Base-by-base conservation (phyloP, 2,797 vertebrate species). In the Pteropus rufus region DNA sequence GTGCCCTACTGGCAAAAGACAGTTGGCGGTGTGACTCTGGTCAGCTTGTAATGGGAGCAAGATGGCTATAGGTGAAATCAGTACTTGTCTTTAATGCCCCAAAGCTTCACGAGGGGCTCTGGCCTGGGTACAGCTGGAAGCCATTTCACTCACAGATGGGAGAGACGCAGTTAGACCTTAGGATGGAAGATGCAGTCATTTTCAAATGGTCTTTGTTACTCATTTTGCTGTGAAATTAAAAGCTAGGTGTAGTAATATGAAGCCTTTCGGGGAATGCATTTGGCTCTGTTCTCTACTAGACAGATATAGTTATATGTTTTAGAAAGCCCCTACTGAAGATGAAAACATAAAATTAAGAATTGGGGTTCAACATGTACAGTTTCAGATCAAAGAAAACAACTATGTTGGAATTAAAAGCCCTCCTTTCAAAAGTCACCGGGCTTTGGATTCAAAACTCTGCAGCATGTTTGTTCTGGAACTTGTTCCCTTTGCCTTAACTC, bases 401-500 rank as follows among this genome's bases (percentile, higher is more conserved):
- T 19, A 3, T 21, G 8, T 41, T 62, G 54, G 72, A 36, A 3
- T 54, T 21, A 49, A 75, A 69, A 67, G n/a, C 41, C 52, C 29
- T 58, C 4, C 54, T 84, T 70, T 72, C 31, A 41, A 2, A 67
- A 70, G 77, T 65, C 64, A 7, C 11, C 5, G 5, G 62, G 29
- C 11, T 76, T 44, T 69, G 85, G 39, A n/a, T 31, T 65, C 60
- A 60, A 3, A 58, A 7, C 34, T 39, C 39, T 7, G 41, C 7
- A 14, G 46, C 16, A 0, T 19, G 10, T 91, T 62, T 82, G 65
- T 73, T 70, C 80, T 36, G 26, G 56, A 79, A 69, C 39, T 26
- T 29, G 49, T 21, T 79, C 70, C 21, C 49, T 91, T 75, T 56
- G 52, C 96, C 97, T 97, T 98, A 84, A 92, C 52, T 56, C 93